Evolutionary conservation across 2,888 invertebrate species (phyloP).

Genomic region (Keiferia lycopersicella): DNA sequence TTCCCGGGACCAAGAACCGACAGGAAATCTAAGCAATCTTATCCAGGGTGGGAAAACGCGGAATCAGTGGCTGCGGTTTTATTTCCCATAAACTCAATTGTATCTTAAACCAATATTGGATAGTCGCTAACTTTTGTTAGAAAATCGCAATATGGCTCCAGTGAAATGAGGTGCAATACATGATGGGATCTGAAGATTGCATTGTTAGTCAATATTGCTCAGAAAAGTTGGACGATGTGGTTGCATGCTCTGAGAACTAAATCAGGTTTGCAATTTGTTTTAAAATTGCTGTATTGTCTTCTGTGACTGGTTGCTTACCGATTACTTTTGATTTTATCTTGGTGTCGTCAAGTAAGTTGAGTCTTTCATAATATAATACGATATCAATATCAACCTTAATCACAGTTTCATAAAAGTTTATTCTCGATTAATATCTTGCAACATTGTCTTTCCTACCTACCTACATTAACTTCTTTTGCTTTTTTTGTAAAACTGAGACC

Average conservation of each 20-base stretch:
- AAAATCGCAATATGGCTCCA: conserved; percentile 53
- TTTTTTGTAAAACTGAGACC: not conserved
- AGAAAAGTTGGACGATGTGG: conserved; percentile 65
- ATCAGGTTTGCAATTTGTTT: conserved; percentile 68
- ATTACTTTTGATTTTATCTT: not conserved
- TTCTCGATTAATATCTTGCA: not conserved
- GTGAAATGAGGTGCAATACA: conserved; percentile 73
- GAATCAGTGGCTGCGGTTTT: conserved; percentile 71
- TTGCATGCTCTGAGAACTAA: conserved; percentile 71
- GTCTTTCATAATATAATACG: not conserved
- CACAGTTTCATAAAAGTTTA: not conserved
- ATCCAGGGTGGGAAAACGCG: conserved; percentile 70
- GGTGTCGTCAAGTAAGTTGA: not conserved
- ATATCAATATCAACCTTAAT: not conserved
- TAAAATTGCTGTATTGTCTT: conserved; percentile 44
- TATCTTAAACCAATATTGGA: conserved; percentile 74
- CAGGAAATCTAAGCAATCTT: conserved; percentile 73
- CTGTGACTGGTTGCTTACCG: not conserved
- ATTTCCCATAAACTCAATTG: conserved; percentile 68
- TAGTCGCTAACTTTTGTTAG: conserved; percentile 55
- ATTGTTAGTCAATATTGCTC: conserved; percentile 69
- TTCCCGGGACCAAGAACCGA: conserved; percentile 69
- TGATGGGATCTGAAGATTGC: conserved; percentile 72
- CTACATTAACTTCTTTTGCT: not conserved
- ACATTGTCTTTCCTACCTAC: not conserved